These are phyloP conservation scores for Premnoplex brunnescens DNA, from an alignment of 2,797 vertebrate species.

Conservation along the genomic window DNA sequence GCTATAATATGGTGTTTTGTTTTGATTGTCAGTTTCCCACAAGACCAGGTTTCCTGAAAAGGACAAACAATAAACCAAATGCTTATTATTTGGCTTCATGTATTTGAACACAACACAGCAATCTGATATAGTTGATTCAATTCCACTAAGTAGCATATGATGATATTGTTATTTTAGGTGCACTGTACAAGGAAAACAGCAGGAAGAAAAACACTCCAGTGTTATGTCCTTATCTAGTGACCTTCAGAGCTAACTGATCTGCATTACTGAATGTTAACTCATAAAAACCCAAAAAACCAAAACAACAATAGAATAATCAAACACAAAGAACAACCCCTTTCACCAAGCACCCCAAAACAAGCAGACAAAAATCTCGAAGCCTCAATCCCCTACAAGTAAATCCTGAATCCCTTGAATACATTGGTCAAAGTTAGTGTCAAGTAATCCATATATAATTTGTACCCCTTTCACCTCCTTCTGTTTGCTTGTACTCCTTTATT, in stretches of 20 bases:
- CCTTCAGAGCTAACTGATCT: not conserved
- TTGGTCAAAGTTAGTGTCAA: not conserved
- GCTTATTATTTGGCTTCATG: conserved; percentile 63
- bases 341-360: not conserved
- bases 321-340: not conserved
- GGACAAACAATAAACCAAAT: conserved; percentile 58
- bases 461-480: not conserved
- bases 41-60: conserved; percentile 49
- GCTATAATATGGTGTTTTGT: not conserved
- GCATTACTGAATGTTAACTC: not conserved
- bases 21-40: conserved; percentile 21
- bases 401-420: not conserved
- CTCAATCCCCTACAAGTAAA: not conserved
- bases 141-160: conserved; percentile 1
- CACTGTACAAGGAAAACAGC: not conserved
- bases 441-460: not conserved
- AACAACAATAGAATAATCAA: not conserved
- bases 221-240: not conserved
- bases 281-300: not conserved
- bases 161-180: conserved; percentile 24
- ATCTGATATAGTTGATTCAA: conserved; percentile 12
- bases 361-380: fast-evolving
- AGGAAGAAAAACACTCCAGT: not conserved
- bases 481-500: not conserved
- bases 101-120: conserved; percentile 1